Evolutionary conservation across 2,113 vertebrate genomes (phyloP).

Genomic region (Nestor notabilis): DNA sequence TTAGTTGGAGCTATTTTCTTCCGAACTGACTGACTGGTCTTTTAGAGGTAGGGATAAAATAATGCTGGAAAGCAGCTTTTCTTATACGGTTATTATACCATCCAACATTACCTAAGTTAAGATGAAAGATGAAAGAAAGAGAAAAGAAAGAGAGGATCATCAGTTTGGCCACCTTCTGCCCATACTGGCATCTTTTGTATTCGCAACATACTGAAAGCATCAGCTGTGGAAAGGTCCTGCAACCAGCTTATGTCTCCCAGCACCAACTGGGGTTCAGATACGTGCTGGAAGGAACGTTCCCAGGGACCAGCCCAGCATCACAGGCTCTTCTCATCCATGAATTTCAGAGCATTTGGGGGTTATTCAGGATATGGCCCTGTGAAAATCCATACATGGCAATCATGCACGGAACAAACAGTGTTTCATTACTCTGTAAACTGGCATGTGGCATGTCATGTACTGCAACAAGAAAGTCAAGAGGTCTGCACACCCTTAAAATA

Average conservation of each 20-base stretch:
- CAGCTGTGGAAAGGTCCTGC: background rate
- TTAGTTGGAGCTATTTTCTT: background rate
- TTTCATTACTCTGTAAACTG: background rate
- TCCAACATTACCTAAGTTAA: background rate
- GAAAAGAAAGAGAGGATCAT: background rate
- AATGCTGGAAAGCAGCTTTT: background rate
- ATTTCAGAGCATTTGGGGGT: background rate
- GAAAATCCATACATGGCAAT: background rate
- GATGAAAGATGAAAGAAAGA: too few species aligned
- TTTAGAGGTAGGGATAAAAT: background rate
- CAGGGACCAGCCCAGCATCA: background rate
- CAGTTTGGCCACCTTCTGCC: background rate
- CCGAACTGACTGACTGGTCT: background rate
- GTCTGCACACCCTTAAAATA: background rate
- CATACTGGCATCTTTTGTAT: background rate
- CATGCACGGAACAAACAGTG: rapidly evolving
- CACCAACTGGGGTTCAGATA: background rate
- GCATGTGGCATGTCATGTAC: rapidly evolving
- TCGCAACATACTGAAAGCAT: background rate
- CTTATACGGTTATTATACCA: background rate
- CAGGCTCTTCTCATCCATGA: background rate
- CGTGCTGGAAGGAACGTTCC: background rate
- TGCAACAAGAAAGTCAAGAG: background rate
- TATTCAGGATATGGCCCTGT: background rate
- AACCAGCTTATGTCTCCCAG: background rate